Percentiles rank a stretch among this genome's conserved stretches.
These are phyloP conservation scores for Entomyzon cyanotis DNA, from an alignment of 2,113 vertebrate genomes.

Conservation along the genomic window DNA sequence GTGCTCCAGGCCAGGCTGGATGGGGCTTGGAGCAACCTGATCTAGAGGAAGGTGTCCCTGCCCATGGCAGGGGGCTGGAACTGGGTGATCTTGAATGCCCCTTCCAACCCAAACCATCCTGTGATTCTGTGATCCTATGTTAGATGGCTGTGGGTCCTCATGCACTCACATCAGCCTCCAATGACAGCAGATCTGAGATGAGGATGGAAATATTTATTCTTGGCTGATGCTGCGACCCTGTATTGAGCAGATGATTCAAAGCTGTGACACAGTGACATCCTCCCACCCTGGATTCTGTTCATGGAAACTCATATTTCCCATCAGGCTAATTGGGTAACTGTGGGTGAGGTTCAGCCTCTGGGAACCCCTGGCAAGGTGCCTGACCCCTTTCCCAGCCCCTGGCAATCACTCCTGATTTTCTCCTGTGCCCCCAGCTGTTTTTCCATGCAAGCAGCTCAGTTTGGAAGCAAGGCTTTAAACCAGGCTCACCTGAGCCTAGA, in stretches of 20 bases:
- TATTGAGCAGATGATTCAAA: neutral
- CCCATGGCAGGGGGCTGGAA: neutral
- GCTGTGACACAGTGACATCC: neutral
- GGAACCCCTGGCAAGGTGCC: neutral
- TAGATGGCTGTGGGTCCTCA: neutral
- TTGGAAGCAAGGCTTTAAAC: neutral
- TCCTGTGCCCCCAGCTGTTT: neutral
- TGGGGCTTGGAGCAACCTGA: neutral
- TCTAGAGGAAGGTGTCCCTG: neutral
- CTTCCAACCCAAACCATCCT: neutral
- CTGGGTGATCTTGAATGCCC: neutral
- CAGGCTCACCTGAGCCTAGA: neutral
- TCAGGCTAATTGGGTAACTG: neutral
- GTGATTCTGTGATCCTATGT: neutral
- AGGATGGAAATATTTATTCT: neutral
- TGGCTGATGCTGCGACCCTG: neutral
- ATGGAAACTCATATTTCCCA: neutral
- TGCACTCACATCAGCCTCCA: accelerated
- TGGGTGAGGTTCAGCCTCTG: neutral
- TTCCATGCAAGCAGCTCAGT: neutral
- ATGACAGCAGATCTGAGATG: neutral
- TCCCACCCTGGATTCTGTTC: neutral
- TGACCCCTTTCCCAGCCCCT: neutral
- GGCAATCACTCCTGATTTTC: neutral
- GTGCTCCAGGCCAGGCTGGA: neutral